Evolutionary conservation across 2,888 invertebrate species (phyloP), one percentile per base, ranked within the genome.

Genomic region (Chorisops tibialis): DNA sequence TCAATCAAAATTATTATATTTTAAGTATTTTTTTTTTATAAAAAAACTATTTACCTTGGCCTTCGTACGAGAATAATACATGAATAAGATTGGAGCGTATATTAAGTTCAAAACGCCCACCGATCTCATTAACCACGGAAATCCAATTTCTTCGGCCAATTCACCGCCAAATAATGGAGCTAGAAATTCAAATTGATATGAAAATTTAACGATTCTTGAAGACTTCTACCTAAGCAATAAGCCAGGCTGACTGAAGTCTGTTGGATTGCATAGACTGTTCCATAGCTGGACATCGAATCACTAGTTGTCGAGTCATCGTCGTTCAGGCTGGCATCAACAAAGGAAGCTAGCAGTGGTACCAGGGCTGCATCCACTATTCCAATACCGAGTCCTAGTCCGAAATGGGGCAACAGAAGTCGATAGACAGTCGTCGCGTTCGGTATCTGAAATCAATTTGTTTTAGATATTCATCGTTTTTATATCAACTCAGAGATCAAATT

Each of bases 241-340:
- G 91, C 91, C 50, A 91, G 78, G 69, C 91, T 88, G 47, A 91
- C 90, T 4, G 91, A 86, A 14, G 87, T 85, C 78, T 93, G 92
- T 70, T 90, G 91, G 59, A 93, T 82, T 56, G 92, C 88, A 73
- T 92, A 93, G n/a, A 91, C 87, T 1, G 85, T 84, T 3, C 89
- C 89, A 72, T 91, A 91, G 67, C 85, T 83, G n/a, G 83, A 83
- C 66, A 72, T 73, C 11, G 71, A 70, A 45, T 62, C 59, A 49
- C 66, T 70, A 6, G 67, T 24, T 12, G 65, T 63, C 7, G 66
- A 66, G 22, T 72, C 72, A 43, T 76, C 75, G 52, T 72, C 72
- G 16, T 69, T 65, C 72, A 75, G 63, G 70, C 74, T 77, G 1
- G 75, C 71, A 66, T 88, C 87, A 3, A 91, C 90, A 63, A 91